Conservation (phyloP, 2,888 invertebrate genomes). For the Epinotia brunnichana region DNA sequence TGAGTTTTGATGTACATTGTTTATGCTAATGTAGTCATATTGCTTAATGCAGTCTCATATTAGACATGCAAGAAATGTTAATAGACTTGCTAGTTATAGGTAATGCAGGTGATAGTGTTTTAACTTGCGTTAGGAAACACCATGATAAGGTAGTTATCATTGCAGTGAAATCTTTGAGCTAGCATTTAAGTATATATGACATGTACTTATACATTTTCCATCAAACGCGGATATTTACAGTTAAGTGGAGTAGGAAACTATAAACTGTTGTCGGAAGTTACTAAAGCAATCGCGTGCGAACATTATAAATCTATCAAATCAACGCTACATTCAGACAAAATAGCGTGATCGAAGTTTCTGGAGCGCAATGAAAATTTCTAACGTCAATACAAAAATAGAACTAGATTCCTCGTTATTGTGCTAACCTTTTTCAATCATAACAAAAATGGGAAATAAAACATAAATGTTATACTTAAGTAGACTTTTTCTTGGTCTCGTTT, state of each 20-base stretch:
- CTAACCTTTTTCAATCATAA: constrained; percentile 25
- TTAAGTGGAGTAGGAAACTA: constrained; percentile 17
- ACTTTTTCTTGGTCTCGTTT: constrained; percentile 3
- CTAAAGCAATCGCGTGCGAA: constrained; percentile 1
- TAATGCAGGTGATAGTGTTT: not conserved
- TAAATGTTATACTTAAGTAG: not conserved
- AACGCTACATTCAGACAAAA: constrained; percentile 4
- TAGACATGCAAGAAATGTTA: constrained; percentile 1
- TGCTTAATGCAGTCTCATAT: not conserved
- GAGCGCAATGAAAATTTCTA: constrained; percentile 19
- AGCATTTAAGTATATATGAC: constrained; percentile 8
- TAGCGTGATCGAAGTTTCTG: constrained; percentile 32
- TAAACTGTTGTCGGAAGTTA: constrained; percentile 24
- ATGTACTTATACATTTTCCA: constrained; percentile 10
- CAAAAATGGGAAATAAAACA: constrained; percentile 17
- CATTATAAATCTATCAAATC: constrained; percentile 24
- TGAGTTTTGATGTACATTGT: constrained; percentile 16
- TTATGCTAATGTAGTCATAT: constrained; percentile 12
- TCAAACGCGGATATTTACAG: constrained; percentile 12
- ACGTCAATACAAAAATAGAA: constrained; percentile 37
- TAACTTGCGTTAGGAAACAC: not conserved
- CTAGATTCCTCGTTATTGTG: constrained; percentile 14
- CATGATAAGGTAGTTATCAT: not conserved
- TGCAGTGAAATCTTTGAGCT: constrained; percentile 2
- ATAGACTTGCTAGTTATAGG: not conserved